These are phyloP conservation scores for Chaenogobius annularis DNA, from an alignment of 2,113 vertebrate genomes.

Conservation along the genomic window DNA sequence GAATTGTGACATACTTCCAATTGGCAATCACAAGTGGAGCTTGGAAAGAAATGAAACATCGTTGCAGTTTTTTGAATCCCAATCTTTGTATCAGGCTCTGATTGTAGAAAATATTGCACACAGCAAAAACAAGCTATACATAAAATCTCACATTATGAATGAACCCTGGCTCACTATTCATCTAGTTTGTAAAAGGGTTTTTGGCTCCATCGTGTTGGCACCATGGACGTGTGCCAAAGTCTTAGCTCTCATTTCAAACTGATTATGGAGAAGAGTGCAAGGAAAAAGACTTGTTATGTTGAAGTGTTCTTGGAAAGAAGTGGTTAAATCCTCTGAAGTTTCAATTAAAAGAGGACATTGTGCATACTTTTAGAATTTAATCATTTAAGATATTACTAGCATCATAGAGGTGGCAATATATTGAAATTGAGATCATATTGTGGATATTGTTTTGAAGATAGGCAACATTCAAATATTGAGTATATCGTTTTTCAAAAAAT, in stretches of 20 bases:
- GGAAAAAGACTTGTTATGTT: conserved; percentile 52
- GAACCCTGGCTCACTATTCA: conserved; percentile 61
- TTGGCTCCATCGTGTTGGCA: conserved; percentile 56
- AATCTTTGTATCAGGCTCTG: neutral
- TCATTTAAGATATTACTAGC: conserved; percentile 2
- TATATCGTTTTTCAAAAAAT: too few relatives aligned
- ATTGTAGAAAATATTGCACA: neutral
- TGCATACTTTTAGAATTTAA: conserved; percentile 16
- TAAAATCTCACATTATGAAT: conserved; percentile 46
- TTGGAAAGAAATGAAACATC: neutral
- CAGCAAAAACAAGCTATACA: conserved; percentile 5
- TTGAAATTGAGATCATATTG: neutral
- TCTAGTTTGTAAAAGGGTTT: conserved; percentile 52
- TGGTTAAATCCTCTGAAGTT: conserved; percentile 24
- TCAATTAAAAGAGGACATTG: conserved; percentile 17
- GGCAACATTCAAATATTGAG: too few relatives aligned
- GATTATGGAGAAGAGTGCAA: conserved; percentile 45
- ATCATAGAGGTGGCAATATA: neutral
- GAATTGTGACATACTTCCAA: conserved; percentile 4
- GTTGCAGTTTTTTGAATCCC: conserved; percentile 1
- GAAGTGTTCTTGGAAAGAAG: conserved; percentile 26
- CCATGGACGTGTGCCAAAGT: conserved; percentile 54
- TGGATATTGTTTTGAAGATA: too few relatives aligned
- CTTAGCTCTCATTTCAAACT: conserved; percentile 63
- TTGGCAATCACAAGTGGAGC: neutral